These are phyloP conservation scores for Choloepus hoffmanni DNA, from an alignment of 2,113 vertebrate species.

Conservation along the genomic window DNA sequence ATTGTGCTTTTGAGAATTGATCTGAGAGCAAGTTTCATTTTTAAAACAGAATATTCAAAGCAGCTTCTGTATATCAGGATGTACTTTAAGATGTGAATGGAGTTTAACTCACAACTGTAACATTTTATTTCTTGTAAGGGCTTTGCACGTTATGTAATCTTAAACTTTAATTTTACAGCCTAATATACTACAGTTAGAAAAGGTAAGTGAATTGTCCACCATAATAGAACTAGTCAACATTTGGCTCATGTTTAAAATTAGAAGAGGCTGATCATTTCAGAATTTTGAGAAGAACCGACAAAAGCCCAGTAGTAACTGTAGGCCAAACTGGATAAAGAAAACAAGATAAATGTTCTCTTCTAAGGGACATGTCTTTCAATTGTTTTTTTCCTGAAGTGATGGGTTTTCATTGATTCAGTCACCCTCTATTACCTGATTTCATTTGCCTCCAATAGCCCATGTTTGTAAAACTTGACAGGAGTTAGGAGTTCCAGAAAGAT, in stretches of 20 bases:
- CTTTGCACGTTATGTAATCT: not conserved
- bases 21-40: not conserved
- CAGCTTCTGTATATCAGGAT: not conserved
- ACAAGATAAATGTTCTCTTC: not conserved
- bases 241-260: conserved; percentile 16
- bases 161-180: conserved; percentile 31
- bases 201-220: not conserved
- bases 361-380: not conserved
- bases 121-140: conserved; percentile 38
- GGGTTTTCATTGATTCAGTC: conserved; percentile 13
- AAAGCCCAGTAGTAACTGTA: not conserved
- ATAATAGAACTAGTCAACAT: not conserved
- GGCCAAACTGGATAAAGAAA: not conserved
- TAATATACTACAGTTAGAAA: conserved; percentile 1
- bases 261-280: conserved; percentile 16
- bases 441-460: not conserved
- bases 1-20: not conserved
- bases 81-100: not conserved
- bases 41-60: not conserved
- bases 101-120: not conserved
- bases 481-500: not conserved
- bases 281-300: conserved; percentile 8
- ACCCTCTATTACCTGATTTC: not conserved
- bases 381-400: conserved; percentile 43
- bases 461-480: not conserved